These are phyloP conservation scores for Liolophura sinensis DNA, from an alignment of 1,140 invertebrate genomes.

Conservation along the genomic window DNA sequence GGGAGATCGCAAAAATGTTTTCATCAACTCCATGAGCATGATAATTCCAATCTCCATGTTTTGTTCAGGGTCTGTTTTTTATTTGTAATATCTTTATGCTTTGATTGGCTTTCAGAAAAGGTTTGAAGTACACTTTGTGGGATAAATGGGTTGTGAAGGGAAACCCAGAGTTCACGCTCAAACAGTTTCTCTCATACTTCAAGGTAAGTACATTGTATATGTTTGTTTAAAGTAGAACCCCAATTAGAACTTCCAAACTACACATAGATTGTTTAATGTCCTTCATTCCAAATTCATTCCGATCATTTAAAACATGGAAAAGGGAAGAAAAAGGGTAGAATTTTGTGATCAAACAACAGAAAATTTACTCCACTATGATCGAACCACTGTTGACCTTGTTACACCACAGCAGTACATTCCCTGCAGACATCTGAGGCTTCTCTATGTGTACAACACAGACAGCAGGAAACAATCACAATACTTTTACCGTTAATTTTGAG, in stretches of 20 bases:
- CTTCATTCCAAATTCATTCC: background rate
- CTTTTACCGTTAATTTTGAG: too few species aligned
- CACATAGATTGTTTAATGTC: background rate
- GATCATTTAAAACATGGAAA: background rate
- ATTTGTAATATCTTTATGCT: too few species aligned
- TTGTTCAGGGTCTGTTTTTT: too few species aligned
- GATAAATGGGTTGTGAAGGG: conserved; percentile 57
- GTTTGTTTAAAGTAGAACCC: background rate
- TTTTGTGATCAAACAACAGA: too few species aligned
- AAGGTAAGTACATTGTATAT: conserved; percentile 38
- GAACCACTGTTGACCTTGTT: background rate
- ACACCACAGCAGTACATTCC: too few species aligned
- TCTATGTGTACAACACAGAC: too few species aligned
- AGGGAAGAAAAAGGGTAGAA: background rate
- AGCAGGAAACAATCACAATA: too few species aligned
- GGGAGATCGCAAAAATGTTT: too few species aligned
- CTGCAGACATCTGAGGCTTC: too few species aligned
- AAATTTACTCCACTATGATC: background rate
- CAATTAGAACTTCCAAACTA: background rate
- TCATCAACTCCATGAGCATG: too few species aligned
- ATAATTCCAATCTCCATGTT: too few species aligned
- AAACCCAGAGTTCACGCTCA: conserved; percentile 45
- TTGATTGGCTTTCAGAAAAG: conserved; percentile 38
- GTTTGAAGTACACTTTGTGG: conserved; percentile 53
- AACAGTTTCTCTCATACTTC: conserved; percentile 52